Conservation (phyloP, 2,113 vertebrate species). For the Chaenocephalus aceratus region DNA sequence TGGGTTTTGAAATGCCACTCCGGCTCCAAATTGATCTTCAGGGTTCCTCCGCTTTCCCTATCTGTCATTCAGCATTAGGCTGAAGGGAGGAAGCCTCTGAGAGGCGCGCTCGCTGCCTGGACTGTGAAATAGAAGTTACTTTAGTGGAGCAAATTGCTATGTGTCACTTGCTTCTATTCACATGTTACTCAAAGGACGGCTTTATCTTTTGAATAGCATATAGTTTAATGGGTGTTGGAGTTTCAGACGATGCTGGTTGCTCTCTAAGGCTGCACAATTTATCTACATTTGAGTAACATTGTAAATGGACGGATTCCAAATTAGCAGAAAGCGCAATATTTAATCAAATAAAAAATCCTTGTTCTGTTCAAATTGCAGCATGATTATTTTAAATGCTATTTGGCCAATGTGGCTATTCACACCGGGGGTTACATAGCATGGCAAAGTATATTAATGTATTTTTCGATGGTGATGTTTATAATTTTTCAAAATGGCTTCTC, state of each 20-base stretch:
- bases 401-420: no score
- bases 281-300: no score
- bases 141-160: slow-evolving; percentile 36
- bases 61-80: slow-evolving; percentile 75
- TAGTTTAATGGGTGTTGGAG: background rate
- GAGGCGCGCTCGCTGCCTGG: slow-evolving; percentile 18
- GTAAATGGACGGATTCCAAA: no score
- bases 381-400: no score
- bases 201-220: slow-evolving; percentile 9
- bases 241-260: background rate
- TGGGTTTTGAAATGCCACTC: slow-evolving; percentile 71
- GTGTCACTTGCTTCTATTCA: slow-evolving; percentile 37
- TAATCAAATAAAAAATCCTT: no score
- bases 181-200: slow-evolving; percentile 24
- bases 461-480: no score
- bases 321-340: no score
- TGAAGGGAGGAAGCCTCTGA: slow-evolving; percentile 36
- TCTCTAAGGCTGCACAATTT: background rate
- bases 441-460: no score
- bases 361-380: no score
- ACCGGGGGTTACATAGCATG: no score
- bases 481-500: no score
- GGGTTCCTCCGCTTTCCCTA: slow-evolving; percentile 62
- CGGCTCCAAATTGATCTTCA: slow-evolving; percentile 75
- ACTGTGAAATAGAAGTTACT: slow-evolving; percentile 38